phyloP scores from a whole-genome alignment of 2,113 vertebrate genomes.

The Plectropomus leopardus region DNA sequence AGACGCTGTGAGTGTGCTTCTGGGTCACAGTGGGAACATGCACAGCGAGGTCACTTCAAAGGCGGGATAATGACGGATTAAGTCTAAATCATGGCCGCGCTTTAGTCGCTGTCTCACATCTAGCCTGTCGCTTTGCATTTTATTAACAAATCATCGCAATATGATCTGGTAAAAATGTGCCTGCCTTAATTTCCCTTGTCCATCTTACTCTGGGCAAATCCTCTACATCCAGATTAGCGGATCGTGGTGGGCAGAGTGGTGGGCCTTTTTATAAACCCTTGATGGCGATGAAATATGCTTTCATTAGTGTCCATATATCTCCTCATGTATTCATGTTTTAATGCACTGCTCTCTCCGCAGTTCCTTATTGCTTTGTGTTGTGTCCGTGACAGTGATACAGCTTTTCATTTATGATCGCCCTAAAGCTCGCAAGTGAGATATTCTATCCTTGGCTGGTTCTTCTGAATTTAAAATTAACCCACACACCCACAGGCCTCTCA shows the following conservation, averaged over 20 bases:
- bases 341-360: conserved; percentile 58
- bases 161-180: conserved; percentile 74
- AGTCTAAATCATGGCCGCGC: conserved; percentile 75
- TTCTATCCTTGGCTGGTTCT: conserved; percentile 41
- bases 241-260: conserved; percentile 50
- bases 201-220: conserved; percentile 70
- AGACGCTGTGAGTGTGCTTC: conserved; percentile 78
- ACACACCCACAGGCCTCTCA: conserved; percentile 17
- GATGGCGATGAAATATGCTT: conserved; percentile 73
- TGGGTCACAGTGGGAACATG: conserved; percentile 75
- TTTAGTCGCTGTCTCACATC: conserved; percentile 70
- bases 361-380: conserved; percentile 61
- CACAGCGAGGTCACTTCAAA: conserved; percentile 84
- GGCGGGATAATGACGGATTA: conserved; percentile 83
- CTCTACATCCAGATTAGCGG: conserved; percentile 70
- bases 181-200: conserved; percentile 76
- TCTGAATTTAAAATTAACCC: conserved; percentile 36
- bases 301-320: conserved; percentile 66
- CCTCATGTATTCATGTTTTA: conserved; percentile 59
- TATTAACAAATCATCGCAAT: conserved; percentile 80
- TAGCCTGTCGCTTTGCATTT: conserved; percentile 74
- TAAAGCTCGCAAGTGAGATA: conserved; percentile 29
- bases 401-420: conserved; percentile 56
- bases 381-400: conserved; percentile 57
- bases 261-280: conserved; percentile 73